phyloP scores from a whole-genome alignment of 2,113 vertebrate species.

The Grammomys dolichurus region DNA sequence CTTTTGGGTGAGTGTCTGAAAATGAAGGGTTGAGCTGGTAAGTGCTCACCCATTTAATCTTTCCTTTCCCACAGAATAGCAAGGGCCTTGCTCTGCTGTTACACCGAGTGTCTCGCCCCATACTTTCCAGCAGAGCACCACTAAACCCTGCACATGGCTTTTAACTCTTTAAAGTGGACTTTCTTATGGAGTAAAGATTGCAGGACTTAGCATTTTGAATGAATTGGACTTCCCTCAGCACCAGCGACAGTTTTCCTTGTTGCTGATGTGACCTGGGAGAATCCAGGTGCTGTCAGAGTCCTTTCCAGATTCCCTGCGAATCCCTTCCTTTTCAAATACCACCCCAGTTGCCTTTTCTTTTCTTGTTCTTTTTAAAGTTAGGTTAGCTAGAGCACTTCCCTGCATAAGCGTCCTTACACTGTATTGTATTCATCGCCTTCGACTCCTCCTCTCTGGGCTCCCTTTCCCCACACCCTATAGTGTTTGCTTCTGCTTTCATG shows the following conservation, averaged over 20 bases:
- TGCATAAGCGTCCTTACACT: accelerated
- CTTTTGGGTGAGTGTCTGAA: neutral
- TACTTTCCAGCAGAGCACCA: neutral
- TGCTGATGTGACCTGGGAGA: neutral
- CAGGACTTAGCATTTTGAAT: neutral
- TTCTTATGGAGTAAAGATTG: neutral
- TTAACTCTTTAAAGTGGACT: neutral
- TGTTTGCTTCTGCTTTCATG: neutral
- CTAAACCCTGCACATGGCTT: neutral
- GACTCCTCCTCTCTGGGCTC: no score
- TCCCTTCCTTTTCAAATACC: neutral
- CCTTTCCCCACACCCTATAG: neutral
- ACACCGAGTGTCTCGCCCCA: neutral
- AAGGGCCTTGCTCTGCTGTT: neutral
- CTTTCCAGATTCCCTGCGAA: neutral
- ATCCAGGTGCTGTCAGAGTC: no score
- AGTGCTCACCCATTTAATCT: neutral
- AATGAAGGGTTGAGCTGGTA: neutral
- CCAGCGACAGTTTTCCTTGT: neutral
- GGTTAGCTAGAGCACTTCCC: neutral
- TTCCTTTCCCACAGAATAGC: neutral
- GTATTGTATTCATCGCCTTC: neutral
- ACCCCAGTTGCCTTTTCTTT: neutral
- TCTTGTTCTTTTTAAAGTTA: neutral
- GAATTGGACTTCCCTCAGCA: neutral